Evolutionary conservation across 1,140 invertebrate genomes (phyloP).

Genomic region (Aethina tumida): DNA sequence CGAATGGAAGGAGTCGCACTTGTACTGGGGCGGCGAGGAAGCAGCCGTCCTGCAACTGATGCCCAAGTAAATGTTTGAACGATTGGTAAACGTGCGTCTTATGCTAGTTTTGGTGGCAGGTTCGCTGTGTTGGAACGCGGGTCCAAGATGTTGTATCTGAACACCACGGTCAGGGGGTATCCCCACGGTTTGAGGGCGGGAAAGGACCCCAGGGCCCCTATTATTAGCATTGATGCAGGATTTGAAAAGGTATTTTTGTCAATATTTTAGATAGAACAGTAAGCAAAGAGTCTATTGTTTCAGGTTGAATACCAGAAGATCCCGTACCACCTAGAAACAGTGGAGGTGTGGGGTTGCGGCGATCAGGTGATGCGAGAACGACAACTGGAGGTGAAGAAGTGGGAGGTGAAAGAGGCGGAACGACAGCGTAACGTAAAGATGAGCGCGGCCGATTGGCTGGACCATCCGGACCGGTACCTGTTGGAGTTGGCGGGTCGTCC

Average conservation of each 20-base stretch:
- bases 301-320: constrained; percentile 49
- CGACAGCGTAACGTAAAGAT: constrained; percentile 69
- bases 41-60: constrained; percentile 67
- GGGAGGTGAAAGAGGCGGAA: constrained; percentile 81
- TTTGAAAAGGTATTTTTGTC: constrained; percentile 47
- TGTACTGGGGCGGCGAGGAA: constrained; percentile 73
- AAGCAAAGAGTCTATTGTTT: neutral
- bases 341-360: constrained; percentile 83
- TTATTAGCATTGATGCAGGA: constrained; percentile 61
- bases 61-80: constrained; percentile 53
- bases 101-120: constrained; percentile 36
- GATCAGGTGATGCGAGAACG: constrained; percentile 60
- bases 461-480: constrained; percentile 82
- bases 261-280: neutral
- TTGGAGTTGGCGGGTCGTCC: constrained; percentile 73
- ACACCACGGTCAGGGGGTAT: constrained; percentile 72
- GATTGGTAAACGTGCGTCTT: constrained; percentile 13
- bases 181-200: constrained; percentile 76
- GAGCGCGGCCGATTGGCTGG: constrained; percentile 76
- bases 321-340: constrained; percentile 47
- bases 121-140: constrained; percentile 56
- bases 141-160: constrained; percentile 72
- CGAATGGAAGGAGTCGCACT: constrained; percentile 78
- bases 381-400: constrained; percentile 81
- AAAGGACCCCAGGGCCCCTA: constrained; percentile 61